These are phyloP conservation scores for Aphaenogaster rudis DNA, from an alignment of 1,140 invertebrate genomes.

Conservation along the genomic window DNA sequence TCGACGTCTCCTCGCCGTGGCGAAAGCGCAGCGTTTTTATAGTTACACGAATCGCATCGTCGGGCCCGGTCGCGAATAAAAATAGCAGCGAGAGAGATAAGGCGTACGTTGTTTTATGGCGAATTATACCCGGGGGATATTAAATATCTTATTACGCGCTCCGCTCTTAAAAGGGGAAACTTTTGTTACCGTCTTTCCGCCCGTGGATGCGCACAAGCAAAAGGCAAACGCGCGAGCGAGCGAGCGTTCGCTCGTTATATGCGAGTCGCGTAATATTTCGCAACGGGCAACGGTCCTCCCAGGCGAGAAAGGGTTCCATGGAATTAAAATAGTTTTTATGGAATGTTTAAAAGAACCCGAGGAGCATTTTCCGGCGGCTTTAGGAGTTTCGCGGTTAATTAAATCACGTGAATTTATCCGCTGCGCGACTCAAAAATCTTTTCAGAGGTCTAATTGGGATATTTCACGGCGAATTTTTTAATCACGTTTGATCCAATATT, in stretches of 20 bases:
- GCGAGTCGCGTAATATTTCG: conserved; percentile 59
- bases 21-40: conserved; percentile 56
- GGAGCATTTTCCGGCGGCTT: conserved; percentile 49
- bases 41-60: conserved; percentile 61
- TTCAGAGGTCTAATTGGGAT: conserved; percentile 38
- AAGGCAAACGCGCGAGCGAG: conserved; percentile 28
- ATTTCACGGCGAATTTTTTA: conserved; percentile 11
- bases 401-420: conserved; percentile 58
- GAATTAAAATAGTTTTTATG: conserved; percentile 66
- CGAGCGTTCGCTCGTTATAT: conserved; percentile 50
- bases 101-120: conserved; percentile 61
- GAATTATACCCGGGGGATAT: conserved; percentile 65
- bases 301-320: conserved; percentile 56
- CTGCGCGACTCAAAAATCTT: conserved; percentile 45
- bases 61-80: conserved; percentile 54
- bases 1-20: neutral
- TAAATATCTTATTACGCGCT: conserved; percentile 63
- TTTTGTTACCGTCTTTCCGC: conserved; percentile 54
- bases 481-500: neutral
- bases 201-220: neutral
- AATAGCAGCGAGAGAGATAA: conserved; percentile 57
- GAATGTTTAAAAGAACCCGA: conserved; percentile 66
- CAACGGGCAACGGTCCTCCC: conserved; percentile 41
- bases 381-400: conserved; percentile 58
- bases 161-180: conserved; percentile 60